A percentile compares a stretch with the other conserved stretches of the same genome.
Evolutionary conservation across 2,113 vertebrate species (phyloP).

Genomic region (Urocitellus parryii): DNA sequence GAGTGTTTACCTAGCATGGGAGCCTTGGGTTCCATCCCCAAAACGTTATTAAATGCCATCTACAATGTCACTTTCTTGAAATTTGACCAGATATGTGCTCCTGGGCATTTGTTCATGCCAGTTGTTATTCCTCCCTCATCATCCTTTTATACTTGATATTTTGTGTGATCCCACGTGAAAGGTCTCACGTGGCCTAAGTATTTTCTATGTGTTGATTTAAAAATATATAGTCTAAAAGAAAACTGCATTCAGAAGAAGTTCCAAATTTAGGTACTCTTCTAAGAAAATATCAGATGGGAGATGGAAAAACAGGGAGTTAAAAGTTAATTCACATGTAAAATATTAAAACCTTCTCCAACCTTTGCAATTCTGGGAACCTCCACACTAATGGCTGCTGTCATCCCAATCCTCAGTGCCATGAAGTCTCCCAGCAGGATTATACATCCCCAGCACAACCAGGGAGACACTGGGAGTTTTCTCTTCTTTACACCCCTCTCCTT

Average conservation of each 20-base stretch:
- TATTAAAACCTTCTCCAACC: background rate
- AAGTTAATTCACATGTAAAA: background rate
- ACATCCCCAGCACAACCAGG: too few species aligned
- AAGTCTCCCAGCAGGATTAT: background rate
- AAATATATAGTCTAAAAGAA: background rate
- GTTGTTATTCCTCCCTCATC: background rate
- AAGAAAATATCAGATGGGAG: background rate
- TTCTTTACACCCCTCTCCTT: rapidly evolving
- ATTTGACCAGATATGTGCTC: background rate
- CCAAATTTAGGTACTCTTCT: background rate
- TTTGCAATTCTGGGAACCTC: background rate
- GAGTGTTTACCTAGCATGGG: background rate
- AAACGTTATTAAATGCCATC: background rate
- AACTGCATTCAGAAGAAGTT: background rate
- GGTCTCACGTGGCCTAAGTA: background rate
- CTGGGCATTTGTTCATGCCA: background rate
- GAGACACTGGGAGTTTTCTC: background rate
- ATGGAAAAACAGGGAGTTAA: background rate
- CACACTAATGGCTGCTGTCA: background rate
- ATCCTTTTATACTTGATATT: background rate
- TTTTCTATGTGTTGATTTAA: background rate
- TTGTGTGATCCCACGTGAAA: background rate
- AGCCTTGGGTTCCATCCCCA: background rate
- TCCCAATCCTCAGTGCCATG: background rate
- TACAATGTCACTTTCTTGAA: background rate